A percentile compares a stretch with the other conserved stretches of the same genome.
phyloP scores from a whole-genome alignment of 1,140 invertebrate genomes.

The Bombus consobrinus region DNA sequence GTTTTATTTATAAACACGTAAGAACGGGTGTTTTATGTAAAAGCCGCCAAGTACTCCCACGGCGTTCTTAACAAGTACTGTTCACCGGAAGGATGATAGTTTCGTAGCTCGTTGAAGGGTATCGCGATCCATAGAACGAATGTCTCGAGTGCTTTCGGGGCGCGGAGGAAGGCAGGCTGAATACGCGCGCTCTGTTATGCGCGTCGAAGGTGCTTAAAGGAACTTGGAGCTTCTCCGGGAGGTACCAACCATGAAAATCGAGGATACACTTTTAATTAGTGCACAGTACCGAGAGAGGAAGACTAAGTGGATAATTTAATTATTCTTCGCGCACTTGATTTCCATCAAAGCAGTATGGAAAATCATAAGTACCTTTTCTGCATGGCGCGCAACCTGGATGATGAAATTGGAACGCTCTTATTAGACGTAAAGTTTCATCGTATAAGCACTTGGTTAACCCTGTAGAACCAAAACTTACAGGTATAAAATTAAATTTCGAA shows the following conservation, averaged over 20 bases:
- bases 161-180: not conserved
- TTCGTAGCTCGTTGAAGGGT: constrained; percentile 19
- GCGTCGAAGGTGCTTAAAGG: constrained; percentile 2
- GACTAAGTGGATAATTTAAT: constrained; percentile 9
- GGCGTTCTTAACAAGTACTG: constrained; percentile 23
- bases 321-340: constrained; percentile 14
- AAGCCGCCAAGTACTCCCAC: not conserved
- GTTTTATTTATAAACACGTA: constrained; percentile 37
- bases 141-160: not conserved
- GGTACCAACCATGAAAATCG: constrained; percentile 18
- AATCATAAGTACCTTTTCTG: not conserved
- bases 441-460: not conserved
- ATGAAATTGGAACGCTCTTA: not conserved
- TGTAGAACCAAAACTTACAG: not conserved
- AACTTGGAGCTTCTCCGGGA: not conserved
- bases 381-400: not conserved
- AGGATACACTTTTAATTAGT: constrained; percentile 38
- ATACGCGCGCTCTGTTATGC: not conserved
- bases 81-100: not conserved
- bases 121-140: not conserved
- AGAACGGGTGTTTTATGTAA: constrained; percentile 15
- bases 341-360: not conserved
- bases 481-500: not conserved
- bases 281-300: no score
- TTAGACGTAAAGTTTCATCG: not conserved